A percentile compares a stretch with the other conserved stretches of the same genome.
phyloP scores from a whole-genome alignment of 2,888 invertebrate genomes.

The Laothoe populi region DNA sequence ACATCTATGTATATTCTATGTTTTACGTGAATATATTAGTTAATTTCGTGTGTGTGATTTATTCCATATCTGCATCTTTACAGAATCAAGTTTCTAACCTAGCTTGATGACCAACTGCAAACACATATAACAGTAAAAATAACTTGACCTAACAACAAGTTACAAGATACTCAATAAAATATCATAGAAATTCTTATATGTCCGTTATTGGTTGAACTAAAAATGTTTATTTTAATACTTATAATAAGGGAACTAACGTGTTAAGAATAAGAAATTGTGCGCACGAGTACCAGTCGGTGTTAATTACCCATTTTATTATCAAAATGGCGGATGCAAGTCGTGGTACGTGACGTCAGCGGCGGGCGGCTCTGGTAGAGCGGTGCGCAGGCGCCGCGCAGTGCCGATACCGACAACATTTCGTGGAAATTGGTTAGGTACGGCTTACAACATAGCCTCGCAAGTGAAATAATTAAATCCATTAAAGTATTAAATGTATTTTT shows the following conservation, averaged over 20 bases:
- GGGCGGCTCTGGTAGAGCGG: slow-evolving; percentile 31
- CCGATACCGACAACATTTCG: slow-evolving; percentile 47
- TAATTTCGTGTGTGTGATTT: neutral
- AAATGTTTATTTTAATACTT: neutral
- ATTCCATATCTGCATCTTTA: neutral
- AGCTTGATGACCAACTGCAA: neutral
- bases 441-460: slow-evolving; percentile 34
- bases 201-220: neutral
- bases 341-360: slow-evolving; percentile 54
- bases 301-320: slow-evolving; percentile 58
- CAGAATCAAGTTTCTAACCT: neutral
- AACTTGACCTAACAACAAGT: slow-evolving; percentile 44
- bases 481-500: slow-evolving; percentile 16
- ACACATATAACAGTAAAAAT: neutral
- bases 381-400: slow-evolving; percentile 40
- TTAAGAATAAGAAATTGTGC: slow-evolving; percentile 29
- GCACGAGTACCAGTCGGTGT: slow-evolving; percentile 33
- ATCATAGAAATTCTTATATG: neutral
- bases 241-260: slow-evolving; percentile 21
- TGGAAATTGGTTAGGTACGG: slow-evolving; percentile 58
- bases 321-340: slow-evolving; percentile 69
- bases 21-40: neutral
- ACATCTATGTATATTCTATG: neutral
- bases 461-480: slow-evolving; percentile 22
- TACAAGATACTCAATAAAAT: slow-evolving; percentile 45